Conservation (phyloP, 2,797 vertebrate genomes). For the Chloroceryle amazona region DNA sequence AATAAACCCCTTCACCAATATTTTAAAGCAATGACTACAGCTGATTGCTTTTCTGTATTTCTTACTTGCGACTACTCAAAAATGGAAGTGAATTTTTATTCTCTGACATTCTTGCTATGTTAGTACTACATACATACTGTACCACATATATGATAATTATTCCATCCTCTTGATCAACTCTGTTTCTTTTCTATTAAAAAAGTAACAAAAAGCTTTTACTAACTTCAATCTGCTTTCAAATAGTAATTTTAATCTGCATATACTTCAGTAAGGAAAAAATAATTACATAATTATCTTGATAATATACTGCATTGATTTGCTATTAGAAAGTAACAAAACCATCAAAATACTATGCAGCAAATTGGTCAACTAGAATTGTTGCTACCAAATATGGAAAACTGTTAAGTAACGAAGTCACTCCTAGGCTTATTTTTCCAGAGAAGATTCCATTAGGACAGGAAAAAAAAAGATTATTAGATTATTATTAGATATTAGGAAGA, state of each 20-base stretch:
- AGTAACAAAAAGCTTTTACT: not conserved
- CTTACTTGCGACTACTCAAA: not conserved
- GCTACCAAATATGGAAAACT: not conserved
- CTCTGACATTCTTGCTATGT: not conserved
- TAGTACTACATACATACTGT: not conserved
- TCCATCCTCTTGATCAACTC: not conserved
- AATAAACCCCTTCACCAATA: not conserved
- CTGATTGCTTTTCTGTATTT: not conserved
- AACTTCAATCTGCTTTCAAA: not conserved
- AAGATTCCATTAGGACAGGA: not conserved
- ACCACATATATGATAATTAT: not conserved
- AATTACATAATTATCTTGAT: not conserved
- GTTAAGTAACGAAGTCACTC: not conserved
- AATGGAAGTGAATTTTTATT: not conserved
- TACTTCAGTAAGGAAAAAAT: not conserved
- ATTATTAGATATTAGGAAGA: too few relatives aligned
- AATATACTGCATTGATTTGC: not conserved
- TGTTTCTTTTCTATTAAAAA: not conserved
- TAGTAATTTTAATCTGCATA: not conserved
- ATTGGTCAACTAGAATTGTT: not conserved
- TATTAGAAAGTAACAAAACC: not conserved
- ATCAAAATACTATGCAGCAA: not conserved
- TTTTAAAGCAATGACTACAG: not conserved
- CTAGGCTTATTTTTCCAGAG: not conserved
- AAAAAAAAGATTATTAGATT: too few relatives aligned